Evolutionary conservation across 2,113 vertebrate species (phyloP), one percentile per base, ranked within the genome.

Genomic region (Origma solitaria): DNA sequence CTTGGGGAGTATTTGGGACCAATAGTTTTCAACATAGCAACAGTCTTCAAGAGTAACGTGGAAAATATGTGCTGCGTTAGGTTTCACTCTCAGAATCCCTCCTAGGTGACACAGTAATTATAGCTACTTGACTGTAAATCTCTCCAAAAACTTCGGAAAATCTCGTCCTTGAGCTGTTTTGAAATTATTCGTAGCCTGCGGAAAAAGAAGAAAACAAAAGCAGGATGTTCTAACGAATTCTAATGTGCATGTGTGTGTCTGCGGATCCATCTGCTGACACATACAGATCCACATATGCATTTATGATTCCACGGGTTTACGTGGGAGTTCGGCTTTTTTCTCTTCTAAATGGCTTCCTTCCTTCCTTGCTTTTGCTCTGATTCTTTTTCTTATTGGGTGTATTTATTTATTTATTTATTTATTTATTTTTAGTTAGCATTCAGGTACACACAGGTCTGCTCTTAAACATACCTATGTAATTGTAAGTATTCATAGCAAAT

Each of bases 171-270:
- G 68, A 78, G 79, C n/a, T 79, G 60, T 79, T 93, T 84, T 84
- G 85, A 79, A 93, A 92, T 83, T 88, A 86, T 88, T 84, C 35
- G 37, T 68, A 92, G 88, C 93, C 90, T 64, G 31, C 12, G 53
- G 85, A 54, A 15, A 86, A 88, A 86, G 51, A 66, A 88, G 61
- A 64, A 93, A 92, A 95, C 90, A 93, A 93, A 93, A 90, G 68
- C 82, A 88, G 92, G 82, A 90, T 93, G 76, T 94, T 86, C 53
- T 75, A 91, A 90, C 76, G 60, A 90, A 80, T 94, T 86, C 18
- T 79, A 68, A 66, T 58, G 50, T 88, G 57, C 28, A 21, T 90
- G 45, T 92, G 61, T 87, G 56, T 50, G 23, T 92, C 51, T 91
- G 40, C 11, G 3, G 27, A 38, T 93, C 79, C 68, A 70, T 80